phyloP scores from a whole-genome alignment of 2,113 vertebrate species.

The Scytalopus superciliaris region DNA sequence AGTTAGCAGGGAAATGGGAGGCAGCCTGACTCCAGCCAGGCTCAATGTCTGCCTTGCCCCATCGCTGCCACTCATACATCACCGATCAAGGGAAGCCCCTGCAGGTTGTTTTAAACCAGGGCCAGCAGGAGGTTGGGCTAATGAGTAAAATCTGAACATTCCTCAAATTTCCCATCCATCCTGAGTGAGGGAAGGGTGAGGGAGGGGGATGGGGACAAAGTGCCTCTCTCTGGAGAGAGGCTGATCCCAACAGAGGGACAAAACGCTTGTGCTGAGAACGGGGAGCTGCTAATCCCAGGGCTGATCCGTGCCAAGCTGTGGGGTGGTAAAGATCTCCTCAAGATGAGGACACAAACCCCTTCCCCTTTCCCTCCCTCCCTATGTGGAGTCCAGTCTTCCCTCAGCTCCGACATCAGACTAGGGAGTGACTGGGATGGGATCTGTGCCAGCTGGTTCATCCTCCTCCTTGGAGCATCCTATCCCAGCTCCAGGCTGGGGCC shows the following conservation, averaged over 20 bases:
- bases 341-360: too few species aligned
- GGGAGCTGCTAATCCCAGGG: not conserved
- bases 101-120: constrained; percentile 63
- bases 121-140: constrained; percentile 86
- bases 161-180: constrained; percentile 76
- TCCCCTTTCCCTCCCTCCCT: not conserved
- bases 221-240: not conserved
- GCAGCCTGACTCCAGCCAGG: constrained; percentile 45
- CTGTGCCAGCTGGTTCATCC: rapidly evolving
- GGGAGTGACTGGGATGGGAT: not conserved
- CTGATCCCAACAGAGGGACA: not conserved
- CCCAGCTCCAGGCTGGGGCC: not conserved
- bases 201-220: not conserved
- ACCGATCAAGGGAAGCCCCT: constrained; percentile 80
- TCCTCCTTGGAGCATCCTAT: not conserved
- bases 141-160: constrained; percentile 80
- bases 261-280: rapidly evolving
- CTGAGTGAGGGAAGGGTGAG: not conserved
- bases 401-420: not conserved
- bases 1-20: constrained; percentile 8
- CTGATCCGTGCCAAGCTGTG: rapidly evolving
- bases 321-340: not conserved
- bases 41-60: constrained; percentile 65
- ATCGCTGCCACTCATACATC: constrained; percentile 72
- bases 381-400: rapidly evolving